Evolutionary conservation across 2,113 vertebrate species (phyloP).

Genomic region (Hemicordylus capensis): DNA sequence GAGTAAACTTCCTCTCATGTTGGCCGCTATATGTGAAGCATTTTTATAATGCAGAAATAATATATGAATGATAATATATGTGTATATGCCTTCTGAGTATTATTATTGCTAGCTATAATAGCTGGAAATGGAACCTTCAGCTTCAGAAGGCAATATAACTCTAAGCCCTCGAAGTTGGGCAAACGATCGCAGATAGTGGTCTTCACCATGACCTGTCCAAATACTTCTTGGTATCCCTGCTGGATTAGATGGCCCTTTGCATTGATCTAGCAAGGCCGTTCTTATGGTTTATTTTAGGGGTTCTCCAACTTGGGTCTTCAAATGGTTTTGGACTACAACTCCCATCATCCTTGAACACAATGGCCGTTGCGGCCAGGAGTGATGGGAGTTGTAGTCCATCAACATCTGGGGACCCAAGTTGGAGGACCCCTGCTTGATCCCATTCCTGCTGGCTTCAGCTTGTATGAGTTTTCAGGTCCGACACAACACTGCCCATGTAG

Average conservation of each 20-base stretch:
- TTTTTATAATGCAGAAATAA: neutral
- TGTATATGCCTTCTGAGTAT: too few species aligned
- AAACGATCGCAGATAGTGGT: neutral
- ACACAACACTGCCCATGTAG: neutral
- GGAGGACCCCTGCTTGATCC: too few species aligned
- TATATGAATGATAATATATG: neutral
- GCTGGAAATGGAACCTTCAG: neutral
- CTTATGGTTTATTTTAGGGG: too few species aligned
- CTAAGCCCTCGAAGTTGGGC: neutral
- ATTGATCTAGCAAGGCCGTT: neutral
- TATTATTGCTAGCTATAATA: neutral
- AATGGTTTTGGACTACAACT: too few species aligned
- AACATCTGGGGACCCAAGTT: too few species aligned
- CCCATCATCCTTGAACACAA: too few species aligned
- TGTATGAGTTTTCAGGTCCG: neutral
- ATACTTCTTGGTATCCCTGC: neutral
- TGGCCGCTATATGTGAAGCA: neutral
- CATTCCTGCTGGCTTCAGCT: neutral
- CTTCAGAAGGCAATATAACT: neutral
- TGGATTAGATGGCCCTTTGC: neutral
- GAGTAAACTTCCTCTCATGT: too few species aligned
- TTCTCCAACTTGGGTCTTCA: too few species aligned
- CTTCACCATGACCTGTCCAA: neutral
- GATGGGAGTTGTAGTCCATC: too few species aligned
- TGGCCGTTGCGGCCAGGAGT: too few species aligned